Percentiles rank a stretch among this genome's conserved stretches.
These are phyloP conservation scores for Esox lucius DNA, from an alignment of 2,797 vertebrate genomes.

Conservation along the genomic window DNA sequence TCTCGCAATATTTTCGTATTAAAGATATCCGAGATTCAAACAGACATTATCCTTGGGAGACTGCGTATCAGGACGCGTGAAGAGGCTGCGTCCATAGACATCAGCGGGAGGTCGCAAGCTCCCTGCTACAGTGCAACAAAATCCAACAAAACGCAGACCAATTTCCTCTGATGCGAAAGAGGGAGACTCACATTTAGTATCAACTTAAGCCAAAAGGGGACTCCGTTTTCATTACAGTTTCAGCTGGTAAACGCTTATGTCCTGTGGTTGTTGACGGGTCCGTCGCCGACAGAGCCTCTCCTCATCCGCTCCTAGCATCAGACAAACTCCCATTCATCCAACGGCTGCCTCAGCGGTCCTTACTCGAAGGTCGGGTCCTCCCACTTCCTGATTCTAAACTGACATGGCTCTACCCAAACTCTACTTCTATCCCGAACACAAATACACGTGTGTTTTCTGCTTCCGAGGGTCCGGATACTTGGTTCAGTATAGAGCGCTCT, in stretches of 20 bases:
- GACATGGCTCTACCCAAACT: constrained; percentile 59
- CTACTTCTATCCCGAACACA: constrained; percentile 48
- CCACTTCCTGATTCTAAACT: constrained; percentile 73
- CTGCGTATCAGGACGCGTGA: constrained; percentile 52
- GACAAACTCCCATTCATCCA: constrained; percentile 79
- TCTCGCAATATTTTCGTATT: constrained; percentile 57
- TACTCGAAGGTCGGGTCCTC: constrained; percentile 62
- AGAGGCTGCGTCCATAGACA: constrained; percentile 54
- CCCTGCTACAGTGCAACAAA: constrained; percentile 39
- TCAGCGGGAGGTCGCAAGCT: constrained; percentile 23
- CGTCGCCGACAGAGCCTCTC: constrained; percentile 57
- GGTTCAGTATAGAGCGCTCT: constrained; percentile 25
- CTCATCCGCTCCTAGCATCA: constrained; percentile 62
- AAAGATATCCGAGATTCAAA: constrained; percentile 60
- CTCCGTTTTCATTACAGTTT: constrained; percentile 31
- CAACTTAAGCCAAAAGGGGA: constrained; percentile 29
- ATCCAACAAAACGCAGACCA: constrained; percentile 70
- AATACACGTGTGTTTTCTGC: constrained; percentile 44
- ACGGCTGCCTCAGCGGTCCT: constrained; percentile 50
- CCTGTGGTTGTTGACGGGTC: constrained; percentile 46
- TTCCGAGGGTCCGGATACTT: constrained; percentile 41
- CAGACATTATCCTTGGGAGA: constrained; percentile 57
- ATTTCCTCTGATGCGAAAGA: constrained; percentile 39
- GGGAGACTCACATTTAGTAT: constrained; percentile 27
- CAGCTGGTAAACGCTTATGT: constrained; percentile 43